Conservation (phyloP, 2,113 vertebrate species). For the Thalassarche chlororhynchos region DNA sequence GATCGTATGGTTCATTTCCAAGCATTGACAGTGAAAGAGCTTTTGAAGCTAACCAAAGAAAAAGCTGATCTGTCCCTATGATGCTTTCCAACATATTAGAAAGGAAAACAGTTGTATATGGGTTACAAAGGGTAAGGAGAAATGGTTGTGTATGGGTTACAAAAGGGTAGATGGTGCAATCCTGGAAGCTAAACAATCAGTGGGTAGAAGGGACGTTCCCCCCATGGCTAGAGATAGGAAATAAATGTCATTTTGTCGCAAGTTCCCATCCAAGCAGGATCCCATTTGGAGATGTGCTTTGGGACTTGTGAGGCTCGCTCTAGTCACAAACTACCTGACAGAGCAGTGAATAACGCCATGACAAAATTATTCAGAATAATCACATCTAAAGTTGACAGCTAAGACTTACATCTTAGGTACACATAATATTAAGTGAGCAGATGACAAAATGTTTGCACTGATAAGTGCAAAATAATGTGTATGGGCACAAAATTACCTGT, state of each 20-base stretch:
- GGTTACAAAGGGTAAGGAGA: not conserved
- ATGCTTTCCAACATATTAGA: not conserved
- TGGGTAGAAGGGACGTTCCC: not conserved
- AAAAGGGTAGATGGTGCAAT: not conserved
- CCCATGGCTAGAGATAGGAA: not conserved
- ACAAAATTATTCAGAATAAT: not conserved
- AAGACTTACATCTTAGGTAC: not conserved
- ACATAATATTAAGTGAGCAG: not conserved
- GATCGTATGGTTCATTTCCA: not conserved
- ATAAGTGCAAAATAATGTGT: not conserved
- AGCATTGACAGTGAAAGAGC: not conserved
- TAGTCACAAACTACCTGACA: not conserved
- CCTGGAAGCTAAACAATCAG: not conserved
- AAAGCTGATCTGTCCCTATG: not conserved
- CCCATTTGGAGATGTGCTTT: not conserved
- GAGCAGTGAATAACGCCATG: not conserved
- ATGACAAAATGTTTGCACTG: conserved; percentile 1
- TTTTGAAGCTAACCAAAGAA: not conserved
- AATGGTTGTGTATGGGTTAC: not conserved
- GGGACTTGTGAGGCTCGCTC: not conserved
- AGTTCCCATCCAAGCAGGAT: not conserved
- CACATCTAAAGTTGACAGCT: not conserved
- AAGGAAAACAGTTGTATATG: not conserved
- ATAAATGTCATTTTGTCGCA: not conserved
- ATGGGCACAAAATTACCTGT: not conserved